These are phyloP conservation scores for Sarotherodon lohbergeri DNA, from an alignment of 2,113 vertebrate species.

Conservation along the genomic window DNA sequence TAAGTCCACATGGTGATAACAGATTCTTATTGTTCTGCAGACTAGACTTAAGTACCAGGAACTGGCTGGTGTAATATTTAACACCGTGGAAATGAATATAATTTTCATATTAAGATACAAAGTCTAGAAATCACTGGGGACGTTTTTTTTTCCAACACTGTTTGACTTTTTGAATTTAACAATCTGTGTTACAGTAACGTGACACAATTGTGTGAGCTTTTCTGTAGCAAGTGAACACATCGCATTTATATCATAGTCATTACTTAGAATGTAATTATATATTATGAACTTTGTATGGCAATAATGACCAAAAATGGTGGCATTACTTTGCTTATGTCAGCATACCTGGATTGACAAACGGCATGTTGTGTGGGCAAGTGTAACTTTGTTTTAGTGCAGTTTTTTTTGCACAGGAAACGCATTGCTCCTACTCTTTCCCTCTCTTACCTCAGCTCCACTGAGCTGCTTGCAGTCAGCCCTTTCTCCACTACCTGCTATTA, in stretches of 20 bases:
- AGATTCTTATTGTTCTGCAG: neutral
- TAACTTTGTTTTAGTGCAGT: neutral
- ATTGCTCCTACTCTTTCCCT: neutral
- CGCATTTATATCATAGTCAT: neutral
- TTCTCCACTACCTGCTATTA: slow-evolving; percentile 37
- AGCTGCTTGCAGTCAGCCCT: neutral
- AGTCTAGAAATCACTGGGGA: neutral
- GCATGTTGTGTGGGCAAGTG: neutral
- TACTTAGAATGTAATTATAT: neutral
- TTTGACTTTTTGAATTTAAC: neutral
- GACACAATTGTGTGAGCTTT: neutral
- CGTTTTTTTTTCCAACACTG: neutral
- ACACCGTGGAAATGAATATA: neutral
- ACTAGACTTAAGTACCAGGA: neutral
- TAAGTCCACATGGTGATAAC: slow-evolving; percentile 1
- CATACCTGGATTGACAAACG: neutral
- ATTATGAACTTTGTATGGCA: neutral
- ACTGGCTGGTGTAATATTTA: neutral
- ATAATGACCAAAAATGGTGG: neutral
- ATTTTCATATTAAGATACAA: neutral
- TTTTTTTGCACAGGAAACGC: neutral
- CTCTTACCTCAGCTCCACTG: neutral
- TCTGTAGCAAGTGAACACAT: neutral
- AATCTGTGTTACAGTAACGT: neutral
- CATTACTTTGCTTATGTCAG: neutral